Conservation (phyloP, 2,888 invertebrate species). For the Standfussiana lucernea region DNA sequence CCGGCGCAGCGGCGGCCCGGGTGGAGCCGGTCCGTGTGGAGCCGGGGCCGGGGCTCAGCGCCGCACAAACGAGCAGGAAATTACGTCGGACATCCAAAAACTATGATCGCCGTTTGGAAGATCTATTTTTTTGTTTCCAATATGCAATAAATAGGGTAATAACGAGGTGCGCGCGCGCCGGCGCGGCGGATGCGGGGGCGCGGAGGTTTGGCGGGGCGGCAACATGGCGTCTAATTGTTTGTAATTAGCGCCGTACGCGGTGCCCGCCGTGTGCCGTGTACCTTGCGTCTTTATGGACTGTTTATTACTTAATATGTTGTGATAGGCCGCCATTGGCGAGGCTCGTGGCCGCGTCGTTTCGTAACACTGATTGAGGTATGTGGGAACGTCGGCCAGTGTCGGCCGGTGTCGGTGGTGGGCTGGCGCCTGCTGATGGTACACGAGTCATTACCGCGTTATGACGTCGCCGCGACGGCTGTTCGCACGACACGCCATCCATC, state of each 20-base stretch:
- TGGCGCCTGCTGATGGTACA: slow-evolving; percentile 64
- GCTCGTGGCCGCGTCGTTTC: slow-evolving; percentile 66
- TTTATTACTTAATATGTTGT: slow-evolving; percentile 88
- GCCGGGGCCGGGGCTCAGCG: slow-evolving; percentile 11
- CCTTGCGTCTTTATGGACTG: slow-evolving; percentile 84
- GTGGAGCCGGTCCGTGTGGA: not conserved
- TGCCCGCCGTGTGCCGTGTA: slow-evolving; percentile 62
- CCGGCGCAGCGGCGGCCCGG: not conserved
- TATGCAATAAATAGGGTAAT: slow-evolving; percentile 87
- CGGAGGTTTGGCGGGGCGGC: slow-evolving; percentile 75
- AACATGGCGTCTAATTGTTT: slow-evolving; percentile 85
- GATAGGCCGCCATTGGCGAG: slow-evolving; percentile 75
- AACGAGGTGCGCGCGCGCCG: slow-evolving; percentile 74
- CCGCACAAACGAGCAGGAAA: slow-evolving; percentile 64
- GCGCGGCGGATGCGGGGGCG: slow-evolving; percentile 63
- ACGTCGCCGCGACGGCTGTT: slow-evolving; percentile 43
- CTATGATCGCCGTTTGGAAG: slow-evolving; percentile 74
- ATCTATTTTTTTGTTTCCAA: slow-evolving; percentile 83
- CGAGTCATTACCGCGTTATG: slow-evolving; percentile 62
- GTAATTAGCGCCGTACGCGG: slow-evolving; percentile 82
- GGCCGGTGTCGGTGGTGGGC: slow-evolving; percentile 44
- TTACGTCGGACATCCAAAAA: slow-evolving; percentile 69
- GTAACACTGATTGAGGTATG: slow-evolving; percentile 73
- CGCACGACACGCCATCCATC: slow-evolving; percentile 44
- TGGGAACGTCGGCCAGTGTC: slow-evolving; percentile 68